Conservation (phyloP, 2,888 invertebrate species). For the Conchocele bisecta region DNA sequence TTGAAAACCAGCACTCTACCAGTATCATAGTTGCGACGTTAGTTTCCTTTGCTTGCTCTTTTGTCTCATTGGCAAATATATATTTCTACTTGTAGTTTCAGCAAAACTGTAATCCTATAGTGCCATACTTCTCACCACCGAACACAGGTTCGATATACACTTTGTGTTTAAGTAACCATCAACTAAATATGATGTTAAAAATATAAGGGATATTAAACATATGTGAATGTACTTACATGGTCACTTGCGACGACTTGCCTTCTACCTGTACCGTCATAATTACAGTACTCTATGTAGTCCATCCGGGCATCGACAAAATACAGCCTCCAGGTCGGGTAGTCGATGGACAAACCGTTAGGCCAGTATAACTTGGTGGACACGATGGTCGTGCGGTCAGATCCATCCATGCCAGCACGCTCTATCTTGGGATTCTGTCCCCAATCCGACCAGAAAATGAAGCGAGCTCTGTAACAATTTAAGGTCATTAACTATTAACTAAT, state of each 20-base stretch:
- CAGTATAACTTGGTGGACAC: slow-evolving; percentile 98
- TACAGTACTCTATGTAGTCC: slow-evolving; percentile 98
- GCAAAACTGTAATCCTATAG: too few species aligned
- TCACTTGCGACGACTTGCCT: slow-evolving; percentile 88
- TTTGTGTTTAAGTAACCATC: too few species aligned
- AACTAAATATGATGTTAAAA: too few species aligned
- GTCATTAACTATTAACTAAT: too few species aligned
- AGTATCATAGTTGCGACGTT: too few species aligned
- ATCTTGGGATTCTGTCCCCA: slow-evolving; percentile 99
- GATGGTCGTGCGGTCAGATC: slow-evolving; percentile 91
- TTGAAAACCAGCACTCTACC: too few species aligned
- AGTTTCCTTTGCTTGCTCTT: too few species aligned
- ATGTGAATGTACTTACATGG: slow-evolving; percentile 77
- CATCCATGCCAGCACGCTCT: slow-evolving; percentile 98
- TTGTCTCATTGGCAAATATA: too few species aligned
- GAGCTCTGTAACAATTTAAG: slow-evolving; percentile 63
- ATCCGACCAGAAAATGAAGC: slow-evolving; percentile 96
- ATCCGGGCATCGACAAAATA: slow-evolving; percentile 99
- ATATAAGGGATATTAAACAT: too few species aligned
- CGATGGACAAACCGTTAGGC: slow-evolving; percentile 98
- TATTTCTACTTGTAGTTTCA: too few species aligned
- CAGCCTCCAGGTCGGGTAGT: slow-evolving; percentile 94
- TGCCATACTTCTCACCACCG: too few species aligned
- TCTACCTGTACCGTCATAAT: slow-evolving; percentile 96
- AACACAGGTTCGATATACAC: too few species aligned